Conservation (phyloP, 2,797 vertebrate genomes). For the Urosaurus nigricauda region DNA sequence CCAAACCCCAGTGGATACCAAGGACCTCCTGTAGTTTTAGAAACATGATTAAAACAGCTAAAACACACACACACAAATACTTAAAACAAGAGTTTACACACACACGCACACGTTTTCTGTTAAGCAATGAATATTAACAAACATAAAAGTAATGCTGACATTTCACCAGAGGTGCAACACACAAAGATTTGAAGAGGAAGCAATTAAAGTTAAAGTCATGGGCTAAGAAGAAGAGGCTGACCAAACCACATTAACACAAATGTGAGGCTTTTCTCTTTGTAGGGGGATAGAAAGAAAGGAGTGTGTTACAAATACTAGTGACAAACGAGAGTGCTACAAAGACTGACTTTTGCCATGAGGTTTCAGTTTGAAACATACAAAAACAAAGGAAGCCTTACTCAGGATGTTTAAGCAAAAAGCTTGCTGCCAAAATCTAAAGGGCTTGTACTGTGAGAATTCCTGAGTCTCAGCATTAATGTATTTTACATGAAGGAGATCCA, state of each 20-base stretch:
- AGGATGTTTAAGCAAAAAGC: background rate
- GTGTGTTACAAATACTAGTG: background rate
- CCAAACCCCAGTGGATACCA: too few relatives aligned
- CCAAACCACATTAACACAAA: background rate
- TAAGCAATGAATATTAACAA: background rate
- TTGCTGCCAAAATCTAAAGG: background rate
- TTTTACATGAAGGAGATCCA: background rate
- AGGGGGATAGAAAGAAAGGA: background rate
- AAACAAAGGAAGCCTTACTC: background rate
- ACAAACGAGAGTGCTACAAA: background rate
- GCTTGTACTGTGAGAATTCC: background rate
- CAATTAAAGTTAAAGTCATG: background rate
- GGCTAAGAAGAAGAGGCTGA: conserved; percentile 17
- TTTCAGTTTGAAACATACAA: background rate
- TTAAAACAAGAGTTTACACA: too few relatives aligned
- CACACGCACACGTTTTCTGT: too few relatives aligned
- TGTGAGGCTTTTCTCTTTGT: conserved; percentile 8
- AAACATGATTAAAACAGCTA: too few relatives aligned
- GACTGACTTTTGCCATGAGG: background rate
- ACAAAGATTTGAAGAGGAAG: background rate
- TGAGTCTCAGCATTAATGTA: background rate
- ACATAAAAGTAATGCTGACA: background rate
- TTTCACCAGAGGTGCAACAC: background rate
- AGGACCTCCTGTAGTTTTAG: too few relatives aligned
- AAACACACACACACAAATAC: too few relatives aligned